These are phyloP conservation scores for Spatulosminthurus flaviceps DNA, from an alignment of 2,888 invertebrate species.

Conservation along the genomic window DNA sequence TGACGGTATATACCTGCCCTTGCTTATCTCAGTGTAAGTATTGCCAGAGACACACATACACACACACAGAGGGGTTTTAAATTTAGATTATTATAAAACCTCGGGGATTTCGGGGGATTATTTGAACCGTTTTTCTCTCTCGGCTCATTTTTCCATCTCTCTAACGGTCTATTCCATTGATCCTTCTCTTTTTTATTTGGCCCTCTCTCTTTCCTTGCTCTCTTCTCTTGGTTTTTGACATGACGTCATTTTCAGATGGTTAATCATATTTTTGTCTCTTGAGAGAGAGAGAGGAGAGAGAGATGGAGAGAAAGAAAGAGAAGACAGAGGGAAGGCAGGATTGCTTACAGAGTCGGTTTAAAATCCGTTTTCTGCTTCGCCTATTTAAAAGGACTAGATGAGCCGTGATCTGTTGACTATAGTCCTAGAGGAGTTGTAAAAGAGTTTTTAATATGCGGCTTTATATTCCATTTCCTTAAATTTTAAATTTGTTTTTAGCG, in stretches of 20 bases:
- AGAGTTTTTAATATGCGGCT: conserved; percentile 16
- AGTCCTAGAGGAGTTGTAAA: conserved; percentile 19
- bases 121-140: conserved; percentile 46
- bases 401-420: conserved; percentile 13
- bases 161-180: conserved; percentile 45
- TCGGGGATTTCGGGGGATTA: conserved; percentile 49
- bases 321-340: conserved; percentile 5
- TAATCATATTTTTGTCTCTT: conserved; percentile 48
- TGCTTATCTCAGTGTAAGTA: conserved; percentile 44
- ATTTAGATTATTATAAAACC: conserved; percentile 50
- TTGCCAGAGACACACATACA: conserved; percentile 31
- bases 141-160: conserved; percentile 29
- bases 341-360: conserved; percentile 34
- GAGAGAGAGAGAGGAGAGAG: conserved; percentile 26
- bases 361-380: conserved; percentile 24
- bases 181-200: conserved; percentile 40
- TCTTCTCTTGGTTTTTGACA: conserved; percentile 38
- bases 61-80: conserved; percentile 47
- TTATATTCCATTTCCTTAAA: conserved; percentile 22
- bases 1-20: conserved; percentile 49
- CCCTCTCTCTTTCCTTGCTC: conserved; percentile 12
- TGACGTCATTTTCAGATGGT: conserved; percentile 45
- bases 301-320: conserved; percentile 4
- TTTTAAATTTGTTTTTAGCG: conserved; percentile 22
- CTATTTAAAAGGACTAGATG: conserved; percentile 27